phyloP scores from a whole-genome alignment of 2,797 vertebrate species.

The Distichodus sexfasciatus region DNA sequence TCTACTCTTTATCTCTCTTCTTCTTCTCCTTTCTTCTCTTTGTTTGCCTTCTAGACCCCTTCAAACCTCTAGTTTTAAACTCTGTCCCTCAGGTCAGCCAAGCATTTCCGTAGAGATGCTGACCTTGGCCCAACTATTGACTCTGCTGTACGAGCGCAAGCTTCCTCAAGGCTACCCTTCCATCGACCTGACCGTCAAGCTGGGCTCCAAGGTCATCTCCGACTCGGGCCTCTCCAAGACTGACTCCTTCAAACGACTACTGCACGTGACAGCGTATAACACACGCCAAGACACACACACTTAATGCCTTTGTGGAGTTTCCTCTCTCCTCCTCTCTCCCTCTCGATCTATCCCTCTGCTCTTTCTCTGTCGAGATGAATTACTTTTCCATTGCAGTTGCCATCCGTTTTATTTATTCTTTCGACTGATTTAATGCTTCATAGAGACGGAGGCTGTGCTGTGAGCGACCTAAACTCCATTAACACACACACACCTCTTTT shows the following conservation, averaged over 20 bases:
- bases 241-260: conserved; percentile 96
- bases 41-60: background rate
- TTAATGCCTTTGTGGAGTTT: background rate
- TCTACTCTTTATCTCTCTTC: no score
- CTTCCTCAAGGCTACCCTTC: conserved; percentile 96
- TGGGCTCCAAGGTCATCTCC: conserved; percentile 96
- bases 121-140: conserved; percentile 95
- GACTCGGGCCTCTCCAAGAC: conserved; percentile 96
- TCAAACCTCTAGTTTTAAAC: no score
- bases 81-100: conserved; percentile 81
- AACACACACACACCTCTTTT: background rate
- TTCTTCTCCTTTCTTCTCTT: background rate
- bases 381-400: background rate
- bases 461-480: background rate
- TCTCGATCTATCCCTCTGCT: conserved; percentile 11
- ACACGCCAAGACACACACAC: no score
- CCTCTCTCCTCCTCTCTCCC: background rate
- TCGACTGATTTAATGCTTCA: background rate
- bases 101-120: conserved; percentile 95
- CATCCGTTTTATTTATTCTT: background rate
- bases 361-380: background rate
- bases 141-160: conserved; percentile 92
- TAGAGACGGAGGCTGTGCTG: background rate
- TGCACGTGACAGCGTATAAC: no score
- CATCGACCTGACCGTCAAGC: conserved; percentile 93